phyloP scores from a whole-genome alignment of 2,888 invertebrate species.

The Oscheius sp. region DNA sequence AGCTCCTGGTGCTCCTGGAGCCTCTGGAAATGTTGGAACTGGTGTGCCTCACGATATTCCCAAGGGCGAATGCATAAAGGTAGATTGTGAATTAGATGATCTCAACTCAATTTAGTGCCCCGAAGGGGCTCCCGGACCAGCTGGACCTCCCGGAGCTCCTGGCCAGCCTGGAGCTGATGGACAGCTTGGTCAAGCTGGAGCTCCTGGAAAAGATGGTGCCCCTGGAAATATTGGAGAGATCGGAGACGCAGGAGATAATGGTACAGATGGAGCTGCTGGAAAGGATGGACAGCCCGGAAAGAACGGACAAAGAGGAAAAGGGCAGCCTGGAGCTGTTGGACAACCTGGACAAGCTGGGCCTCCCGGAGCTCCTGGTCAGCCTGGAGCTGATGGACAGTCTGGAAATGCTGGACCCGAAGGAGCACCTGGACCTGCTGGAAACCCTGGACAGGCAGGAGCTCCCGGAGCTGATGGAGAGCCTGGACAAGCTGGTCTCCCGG shows the following conservation, averaged over 20 bases:
- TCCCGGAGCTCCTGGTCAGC: conserved; percentile 4
- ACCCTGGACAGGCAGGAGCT: background rate
- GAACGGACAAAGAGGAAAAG: conserved; percentile 7
- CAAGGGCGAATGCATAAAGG: conserved; percentile 19
- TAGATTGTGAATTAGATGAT: background rate
- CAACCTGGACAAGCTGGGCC: background rate
- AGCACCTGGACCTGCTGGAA: conserved; percentile 8
- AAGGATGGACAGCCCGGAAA: background rate
- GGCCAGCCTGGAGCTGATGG: conserved; percentile 15
- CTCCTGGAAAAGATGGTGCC: background rate
- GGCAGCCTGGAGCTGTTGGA: conserved; percentile 11
- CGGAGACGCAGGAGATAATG: conserved; percentile 13
- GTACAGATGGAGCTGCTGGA: conserved; percentile 10
- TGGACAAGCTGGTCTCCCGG: background rate
- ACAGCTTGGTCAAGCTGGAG: conserved; percentile 2
- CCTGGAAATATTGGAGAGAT: background rate
- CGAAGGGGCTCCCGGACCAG: background rate
- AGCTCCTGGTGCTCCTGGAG: conserved; percentile 7
- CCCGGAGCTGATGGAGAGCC: conserved; percentile 7
- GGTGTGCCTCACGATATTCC: conserved; percentile 9
- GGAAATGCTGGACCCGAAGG: conserved; percentile 8
- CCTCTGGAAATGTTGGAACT: conserved; percentile 9
- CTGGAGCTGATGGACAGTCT: background rate
- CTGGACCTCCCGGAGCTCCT: background rate
- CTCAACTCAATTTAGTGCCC: background rate